Evolutionary conservation across 2,888 invertebrate genomes (phyloP).

Genomic region (Drosophila pegasa): DNA sequence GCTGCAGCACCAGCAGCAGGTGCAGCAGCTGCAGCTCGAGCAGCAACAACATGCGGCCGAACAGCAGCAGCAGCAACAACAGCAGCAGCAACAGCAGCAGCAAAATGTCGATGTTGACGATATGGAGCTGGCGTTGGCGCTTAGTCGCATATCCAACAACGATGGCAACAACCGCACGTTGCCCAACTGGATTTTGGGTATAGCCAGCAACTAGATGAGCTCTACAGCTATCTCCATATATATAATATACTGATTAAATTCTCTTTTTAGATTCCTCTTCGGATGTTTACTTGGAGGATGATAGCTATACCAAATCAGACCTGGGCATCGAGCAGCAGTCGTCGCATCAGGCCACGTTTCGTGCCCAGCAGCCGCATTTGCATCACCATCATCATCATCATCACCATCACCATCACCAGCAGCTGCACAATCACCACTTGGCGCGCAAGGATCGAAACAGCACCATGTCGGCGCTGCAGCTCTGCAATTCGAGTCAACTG

Average conservation of each 20-base stretch:
- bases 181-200: conserved; percentile 80
- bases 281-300: conserved; percentile 84
- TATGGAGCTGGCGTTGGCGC: conserved; percentile 69
- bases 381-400: conserved; percentile 68
- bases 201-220: too few relatives aligned
- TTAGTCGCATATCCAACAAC: conserved; percentile 61
- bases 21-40: conserved; percentile 47
- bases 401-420: conserved; percentile 49
- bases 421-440: conserved; percentile 63
- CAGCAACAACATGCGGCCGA: conserved; percentile 56
- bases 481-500: conserved; percentile 66
- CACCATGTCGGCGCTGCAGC: conserved; percentile 88
- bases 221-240: neutral
- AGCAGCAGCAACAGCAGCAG: conserved; percentile 61
- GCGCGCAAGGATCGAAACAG: conserved; percentile 87
- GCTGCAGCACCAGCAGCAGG: conserved; percentile 73
- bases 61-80: conserved; percentile 39
- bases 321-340: conserved; percentile 83
- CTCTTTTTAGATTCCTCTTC: conserved; percentile 80
- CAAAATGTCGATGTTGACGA: conserved; percentile 65
- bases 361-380: conserved; percentile 30
- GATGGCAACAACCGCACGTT: conserved; percentile 71
- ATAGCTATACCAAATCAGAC: conserved; percentile 84
- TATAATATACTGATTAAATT: neutral
- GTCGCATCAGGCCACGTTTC: conserved; percentile 42